Conservation (phyloP, 1,140 invertebrate genomes). For the Fopius arisanus region DNA sequence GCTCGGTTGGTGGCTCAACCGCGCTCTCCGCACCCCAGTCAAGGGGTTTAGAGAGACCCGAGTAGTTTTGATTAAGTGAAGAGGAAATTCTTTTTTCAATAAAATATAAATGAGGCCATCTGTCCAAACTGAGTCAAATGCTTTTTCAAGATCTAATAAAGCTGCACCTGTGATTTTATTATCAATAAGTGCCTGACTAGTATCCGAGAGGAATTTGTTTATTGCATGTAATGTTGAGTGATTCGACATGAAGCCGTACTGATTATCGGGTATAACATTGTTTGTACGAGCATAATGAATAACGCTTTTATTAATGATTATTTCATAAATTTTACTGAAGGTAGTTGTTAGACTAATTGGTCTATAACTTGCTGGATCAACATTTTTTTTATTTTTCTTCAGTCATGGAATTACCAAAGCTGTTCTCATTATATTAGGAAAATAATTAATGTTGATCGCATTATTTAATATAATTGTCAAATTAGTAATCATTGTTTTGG, state of each 20-base stretch:
- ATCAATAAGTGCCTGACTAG: neutral
- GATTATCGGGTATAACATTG: slow-evolving; percentile 18
- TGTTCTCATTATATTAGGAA: slow-evolving; percentile 35
- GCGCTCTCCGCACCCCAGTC: too few relatives aligned
- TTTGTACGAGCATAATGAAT: neutral
- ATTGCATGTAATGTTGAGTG: slow-evolving; percentile 26
- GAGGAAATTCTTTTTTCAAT: slow-evolving; percentile 19
- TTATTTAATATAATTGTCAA: slow-evolving; percentile 30
- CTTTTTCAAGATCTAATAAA: slow-evolving; percentile 27
- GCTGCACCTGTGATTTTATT: slow-evolving; percentile 18
- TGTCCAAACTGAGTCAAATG: slow-evolving; percentile 34
- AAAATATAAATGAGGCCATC: slow-evolving; percentile 39
- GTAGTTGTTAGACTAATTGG: slow-evolving; percentile 39
- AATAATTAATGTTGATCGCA: slow-evolving; percentile 26
- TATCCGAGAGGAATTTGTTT: slow-evolving; percentile 22
- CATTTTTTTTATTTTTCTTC: slow-evolving; percentile 35
- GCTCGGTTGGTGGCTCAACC: too few relatives aligned
- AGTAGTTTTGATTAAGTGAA: too few relatives aligned
- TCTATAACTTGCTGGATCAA: slow-evolving; percentile 27
- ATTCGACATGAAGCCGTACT: slow-evolving; percentile 23
- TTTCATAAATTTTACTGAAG: slow-evolving; percentile 43
- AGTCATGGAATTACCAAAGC: slow-evolving; percentile 35
- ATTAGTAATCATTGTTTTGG: slow-evolving; percentile 7
- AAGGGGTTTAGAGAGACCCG: too few relatives aligned
- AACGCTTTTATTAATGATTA: slow-evolving; percentile 24